Evolutionary conservation across 2,797 vertebrate species (phyloP), one percentile per base, ranked within the genome.

Genomic region (Spea hammondii): DNA sequence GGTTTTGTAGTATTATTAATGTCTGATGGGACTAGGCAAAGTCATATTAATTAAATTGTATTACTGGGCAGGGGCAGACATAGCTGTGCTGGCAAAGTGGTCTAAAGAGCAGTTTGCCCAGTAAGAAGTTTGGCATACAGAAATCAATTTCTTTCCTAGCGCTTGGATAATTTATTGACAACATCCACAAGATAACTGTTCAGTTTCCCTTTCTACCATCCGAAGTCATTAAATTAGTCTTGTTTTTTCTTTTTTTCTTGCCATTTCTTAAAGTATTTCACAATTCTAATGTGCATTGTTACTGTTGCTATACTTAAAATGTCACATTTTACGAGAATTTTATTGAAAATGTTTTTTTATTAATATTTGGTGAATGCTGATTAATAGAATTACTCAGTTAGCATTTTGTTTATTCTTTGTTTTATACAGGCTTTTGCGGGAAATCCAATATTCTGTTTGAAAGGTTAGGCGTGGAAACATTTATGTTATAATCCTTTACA

Each of bases 401-500:
- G 32, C 32, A 32, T 32, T 32, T 32, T 32, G 32, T 6, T 5
- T 62, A 62, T 62, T 32, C 32, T 5, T 62, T 57, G 12, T 57
- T 12, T 57, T 5, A 57, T 5, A 57, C n/a, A 57, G n/a, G 9
- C 55, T 1, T 11, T 11, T 11, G 12, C 5, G 55, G 55, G 6
- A 17, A 62, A 62, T 62, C 59, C 12, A 1, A 62, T 17, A 62
- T 32, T 17, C n/a, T 32, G n/a, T 9, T 57, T 57, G 55, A 13
- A 57, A 57, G 55, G 55, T 57, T 10, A 57, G 55, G 11, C 51
- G 55, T 65, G 76, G 32, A 78, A 65, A 72, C n/a, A 48, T 10
- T 66, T 5, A 57, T 5, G 5, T 57, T 57, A 11, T 13, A 57
- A 12, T 57, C 32, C 32, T 32, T 32, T 32, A 32, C 32, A 32